Percentiles rank a stretch among this genome's conserved stretches.
phyloP scores from a whole-genome alignment of 2,888 invertebrate species.

The Polydrusus tereticollis region DNA sequence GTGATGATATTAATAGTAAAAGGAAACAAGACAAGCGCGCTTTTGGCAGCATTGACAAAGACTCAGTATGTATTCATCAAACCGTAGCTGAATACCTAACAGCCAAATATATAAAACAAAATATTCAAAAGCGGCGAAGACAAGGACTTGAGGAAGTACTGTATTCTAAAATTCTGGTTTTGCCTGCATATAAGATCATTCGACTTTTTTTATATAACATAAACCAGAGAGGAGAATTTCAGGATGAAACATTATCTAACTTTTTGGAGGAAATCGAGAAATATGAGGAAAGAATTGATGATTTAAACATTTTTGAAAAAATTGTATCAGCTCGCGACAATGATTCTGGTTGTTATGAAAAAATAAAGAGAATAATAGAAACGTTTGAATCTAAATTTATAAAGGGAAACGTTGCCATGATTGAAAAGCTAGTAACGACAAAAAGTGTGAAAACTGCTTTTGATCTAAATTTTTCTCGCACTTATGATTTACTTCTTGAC shows the following conservation, averaged over 20 bases:
- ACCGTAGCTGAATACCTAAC: constrained; percentile 10
- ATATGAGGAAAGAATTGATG: background rate
- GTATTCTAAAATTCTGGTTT: constrained; percentile 1
- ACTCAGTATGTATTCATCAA: background rate
- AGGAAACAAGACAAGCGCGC: background rate
- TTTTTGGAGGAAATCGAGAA: background rate
- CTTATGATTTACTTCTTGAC: background rate
- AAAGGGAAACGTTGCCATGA: background rate
- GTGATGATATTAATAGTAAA: background rate
- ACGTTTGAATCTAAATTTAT: background rate
- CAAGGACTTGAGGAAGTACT: background rate
- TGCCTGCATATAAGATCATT: background rate
- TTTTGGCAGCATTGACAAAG: background rate
- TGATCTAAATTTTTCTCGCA: background rate
- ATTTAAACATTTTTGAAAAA: constrained; percentile 15
- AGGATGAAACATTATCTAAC: background rate
- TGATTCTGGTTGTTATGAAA: background rate
- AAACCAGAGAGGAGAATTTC: background rate
- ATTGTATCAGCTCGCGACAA: background rate
- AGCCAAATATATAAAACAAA: background rate
- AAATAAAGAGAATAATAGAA: background rate
- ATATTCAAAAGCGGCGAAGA: background rate
- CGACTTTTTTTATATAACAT: constrained; percentile 10
- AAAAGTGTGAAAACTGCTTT: background rate
- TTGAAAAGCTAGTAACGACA: background rate